These are phyloP conservation scores for Tupaia chinensis DNA, from an alignment of 2,113 vertebrate genomes.

Conservation along the genomic window DNA sequence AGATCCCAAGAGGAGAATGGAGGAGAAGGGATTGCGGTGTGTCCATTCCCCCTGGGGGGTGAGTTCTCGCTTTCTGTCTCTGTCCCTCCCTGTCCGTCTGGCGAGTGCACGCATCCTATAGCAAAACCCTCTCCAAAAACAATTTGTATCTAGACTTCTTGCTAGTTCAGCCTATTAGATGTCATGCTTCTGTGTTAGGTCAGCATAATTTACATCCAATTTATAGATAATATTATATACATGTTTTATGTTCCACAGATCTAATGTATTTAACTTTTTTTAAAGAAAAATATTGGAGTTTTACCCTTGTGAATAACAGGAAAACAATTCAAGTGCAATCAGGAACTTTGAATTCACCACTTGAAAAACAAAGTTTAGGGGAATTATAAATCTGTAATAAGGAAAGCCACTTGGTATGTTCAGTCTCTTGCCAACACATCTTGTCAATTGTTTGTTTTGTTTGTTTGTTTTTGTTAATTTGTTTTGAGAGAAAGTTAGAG, in stretches of 20 bases:
- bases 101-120: too few relatives aligned
- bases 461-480: too few relatives aligned
- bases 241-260: background rate
- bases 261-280: background rate
- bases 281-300: background rate
- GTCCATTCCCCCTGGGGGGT: too few relatives aligned
- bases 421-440: background rate
- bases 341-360: background rate
- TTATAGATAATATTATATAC: background rate
- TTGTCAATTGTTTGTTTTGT: background rate
- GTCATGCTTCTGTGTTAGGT: background rate
- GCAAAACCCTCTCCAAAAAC: too few relatives aligned
- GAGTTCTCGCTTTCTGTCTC: too few relatives aligned
- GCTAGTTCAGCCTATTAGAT: background rate
- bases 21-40: too few relatives aligned
- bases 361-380: background rate
- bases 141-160: background rate
- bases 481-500: too few relatives aligned
- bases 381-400: constrained; percentile 29
- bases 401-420: background rate
- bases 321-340: background rate
- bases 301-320: background rate
- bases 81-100: too few relatives aligned
- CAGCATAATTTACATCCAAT: background rate
- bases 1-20: too few relatives aligned